A percentile compares a stretch with the other conserved stretches of the same genome.
phyloP scores from a whole-genome alignment of 2,888 invertebrate species.

The Brenthis daphne region DNA sequence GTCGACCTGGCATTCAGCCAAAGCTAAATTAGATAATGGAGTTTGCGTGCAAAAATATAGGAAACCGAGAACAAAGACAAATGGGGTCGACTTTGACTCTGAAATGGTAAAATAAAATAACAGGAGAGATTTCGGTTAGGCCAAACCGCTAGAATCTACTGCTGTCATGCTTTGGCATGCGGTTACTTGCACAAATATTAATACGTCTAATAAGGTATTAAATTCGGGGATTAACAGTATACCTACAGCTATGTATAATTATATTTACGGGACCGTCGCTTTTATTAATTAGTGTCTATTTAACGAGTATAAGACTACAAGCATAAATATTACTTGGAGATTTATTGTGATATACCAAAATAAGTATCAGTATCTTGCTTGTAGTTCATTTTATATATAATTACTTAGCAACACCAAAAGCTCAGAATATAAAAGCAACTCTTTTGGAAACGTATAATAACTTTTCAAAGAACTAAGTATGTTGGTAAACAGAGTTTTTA shows the following conservation, averaged over 20 bases:
- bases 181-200: slow-evolving; percentile 31
- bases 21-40: slow-evolving; percentile 83
- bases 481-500: not conserved
- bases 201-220: slow-evolving; percentile 31
- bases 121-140: slow-evolving; percentile 63
- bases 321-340: no score
- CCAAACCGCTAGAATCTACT: slow-evolving; percentile 32
- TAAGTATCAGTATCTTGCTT: no score
- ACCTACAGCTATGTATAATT: slow-evolving; percentile 5
- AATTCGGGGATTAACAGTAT: slow-evolving; percentile 26
- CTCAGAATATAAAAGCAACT: no score
- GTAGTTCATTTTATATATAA: no score
- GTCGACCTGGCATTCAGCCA: slow-evolving; percentile 79
- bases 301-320: no score
- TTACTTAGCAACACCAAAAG: no score
- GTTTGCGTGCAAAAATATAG: slow-evolving; percentile 83
- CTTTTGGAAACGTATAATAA: no score
- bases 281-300: slow-evolving; percentile 7
- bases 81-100: slow-evolving; percentile 76
- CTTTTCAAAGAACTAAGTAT: no score
- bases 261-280: not conserved
- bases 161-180: slow-evolving; percentile 32
- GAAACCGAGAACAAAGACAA: slow-evolving; percentile 82
- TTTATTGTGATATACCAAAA: no score
- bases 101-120: slow-evolving; percentile 77